Evolutionary conservation across 2,888 invertebrate species (phyloP).

Genomic region (Halocaridina rubra): DNA sequence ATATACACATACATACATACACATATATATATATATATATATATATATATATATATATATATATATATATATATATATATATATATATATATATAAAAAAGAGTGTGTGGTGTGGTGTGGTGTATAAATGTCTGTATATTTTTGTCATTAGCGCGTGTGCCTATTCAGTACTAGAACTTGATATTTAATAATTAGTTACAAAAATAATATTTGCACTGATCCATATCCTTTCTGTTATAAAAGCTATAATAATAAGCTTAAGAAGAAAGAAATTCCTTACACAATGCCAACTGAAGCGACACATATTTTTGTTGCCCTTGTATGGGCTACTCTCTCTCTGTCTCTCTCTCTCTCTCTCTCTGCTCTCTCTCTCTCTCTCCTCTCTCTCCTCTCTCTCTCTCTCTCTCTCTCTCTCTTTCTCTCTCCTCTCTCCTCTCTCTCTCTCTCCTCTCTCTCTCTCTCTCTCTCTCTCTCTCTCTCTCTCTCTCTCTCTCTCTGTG

Average conservation of each 20-base stretch:
- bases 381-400: neutral
- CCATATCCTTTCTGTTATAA: too few relatives aligned
- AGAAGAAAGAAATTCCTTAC: too few relatives aligned
- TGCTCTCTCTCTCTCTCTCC: too few relatives aligned
- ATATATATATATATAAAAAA: neutral
- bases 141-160: too few relatives aligned
- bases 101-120: neutral
- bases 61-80: neutral
- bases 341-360: neutral
- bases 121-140: too few relatives aligned
- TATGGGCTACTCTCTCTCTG: too few relatives aligned
- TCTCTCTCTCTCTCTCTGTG: neutral
- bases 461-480: neutral
- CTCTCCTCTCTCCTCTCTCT: neutral
- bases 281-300: too few relatives aligned
- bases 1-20: neutral
- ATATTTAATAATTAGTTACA: too few relatives aligned
- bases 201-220: too few relatives aligned
- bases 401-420: conserved; percentile 30
- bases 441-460: neutral
- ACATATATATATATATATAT: neutral
- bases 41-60: neutral
- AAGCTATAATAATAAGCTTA: too few relatives aligned
- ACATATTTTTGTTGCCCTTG: too few relatives aligned
- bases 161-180: too few relatives aligned